Base-by-base conservation (phyloP, 1,140 invertebrate species). In the Callitettix versicolor region DNA sequence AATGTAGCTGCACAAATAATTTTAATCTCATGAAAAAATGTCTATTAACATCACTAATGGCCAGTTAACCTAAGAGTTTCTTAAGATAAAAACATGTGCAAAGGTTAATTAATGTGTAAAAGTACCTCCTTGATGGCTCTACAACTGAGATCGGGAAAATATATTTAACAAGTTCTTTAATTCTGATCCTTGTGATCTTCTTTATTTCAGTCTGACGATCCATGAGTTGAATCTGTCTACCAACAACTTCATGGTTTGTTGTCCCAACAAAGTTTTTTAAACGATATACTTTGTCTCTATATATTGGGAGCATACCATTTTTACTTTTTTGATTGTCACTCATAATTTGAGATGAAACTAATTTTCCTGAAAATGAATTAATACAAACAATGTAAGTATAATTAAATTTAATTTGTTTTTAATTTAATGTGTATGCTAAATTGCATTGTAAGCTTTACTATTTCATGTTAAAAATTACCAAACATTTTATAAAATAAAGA, bases 121-220 rank as follows among this genome's bases (percentile, higher is more conserved):
- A 63, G 63, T 71, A 78, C 77, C 71, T 71, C 64, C 65, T 69
- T 48, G 67, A 68, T 33, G 73, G 74, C 60, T 78, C 70, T 48
- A 82, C 73, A 64, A 76, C 71, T 36, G 71, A 69, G 57, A 89
- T 80, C 11, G 85, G 85, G 71, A 91, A 89, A 63, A 91, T 85
- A 68, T 83, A 85, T 60, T 82, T 73, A 41, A 80, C 78, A 12
- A 89, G 73, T 65, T 87, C 82, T 54, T 81, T 71, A 42, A 85
- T 76, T 59, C 80, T 75, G 38, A 72, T 71, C 63, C 77, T 72
- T 34, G 81, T 73, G 36, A 83, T 63, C 60, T 76, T 77, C 60
- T 83, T 85, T 24, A 84, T 64, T 26, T 77, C 64, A 15, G 76
- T 70, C 38, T 75, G 71, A 58, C 77, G 76, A 4, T 55, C 38